Evolutionary conservation across 1,140 invertebrate genomes (phyloP).

Genomic region (Zaprionus gabonicus): DNA sequence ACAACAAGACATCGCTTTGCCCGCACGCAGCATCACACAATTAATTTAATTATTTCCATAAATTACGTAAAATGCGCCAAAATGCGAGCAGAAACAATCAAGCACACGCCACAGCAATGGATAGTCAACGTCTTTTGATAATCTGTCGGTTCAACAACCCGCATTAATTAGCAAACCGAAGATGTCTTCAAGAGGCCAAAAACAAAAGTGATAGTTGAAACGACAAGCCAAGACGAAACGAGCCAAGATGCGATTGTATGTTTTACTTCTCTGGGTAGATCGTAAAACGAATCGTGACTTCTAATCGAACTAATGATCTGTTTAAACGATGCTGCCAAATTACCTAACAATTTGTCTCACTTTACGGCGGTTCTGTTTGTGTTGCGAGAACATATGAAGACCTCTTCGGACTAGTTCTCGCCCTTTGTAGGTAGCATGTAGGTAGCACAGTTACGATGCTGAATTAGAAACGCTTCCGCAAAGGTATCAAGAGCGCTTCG

Average conservation of each 20-base stretch:
- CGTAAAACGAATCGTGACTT: constrained; percentile 35
- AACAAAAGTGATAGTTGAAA: constrained; percentile 76
- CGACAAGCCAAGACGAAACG: constrained; percentile 32
- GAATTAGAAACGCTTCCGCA: constrained; percentile 60
- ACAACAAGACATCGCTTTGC: not conserved
- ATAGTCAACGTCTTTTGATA: constrained; percentile 46
- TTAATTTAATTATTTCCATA: constrained; percentile 65
- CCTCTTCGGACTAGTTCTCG: constrained; percentile 16
- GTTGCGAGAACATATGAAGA: not conserved
- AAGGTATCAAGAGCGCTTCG: constrained; percentile 48
- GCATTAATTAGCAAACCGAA: constrained; percentile 57
- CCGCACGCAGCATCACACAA: constrained; percentile 44
- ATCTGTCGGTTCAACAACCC: constrained; percentile 78
- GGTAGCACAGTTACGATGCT: not conserved
- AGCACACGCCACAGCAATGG: constrained; percentile 59
- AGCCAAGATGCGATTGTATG: constrained; percentile 29
- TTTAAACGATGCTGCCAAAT: constrained; percentile 47
- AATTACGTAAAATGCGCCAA: constrained; percentile 52
- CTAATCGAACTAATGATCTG: constrained; percentile 66
- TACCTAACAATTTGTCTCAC: constrained; percentile 37
- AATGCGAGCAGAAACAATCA: constrained; percentile 55
- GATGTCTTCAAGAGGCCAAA: constrained; percentile 30
- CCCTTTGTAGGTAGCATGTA: constrained; percentile 17
- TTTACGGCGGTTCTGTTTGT: not conserved
- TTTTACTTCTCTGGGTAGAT: not conserved